Conservation (phyloP, 2,113 vertebrate species). For the Erinaceus europaeus region DNA sequence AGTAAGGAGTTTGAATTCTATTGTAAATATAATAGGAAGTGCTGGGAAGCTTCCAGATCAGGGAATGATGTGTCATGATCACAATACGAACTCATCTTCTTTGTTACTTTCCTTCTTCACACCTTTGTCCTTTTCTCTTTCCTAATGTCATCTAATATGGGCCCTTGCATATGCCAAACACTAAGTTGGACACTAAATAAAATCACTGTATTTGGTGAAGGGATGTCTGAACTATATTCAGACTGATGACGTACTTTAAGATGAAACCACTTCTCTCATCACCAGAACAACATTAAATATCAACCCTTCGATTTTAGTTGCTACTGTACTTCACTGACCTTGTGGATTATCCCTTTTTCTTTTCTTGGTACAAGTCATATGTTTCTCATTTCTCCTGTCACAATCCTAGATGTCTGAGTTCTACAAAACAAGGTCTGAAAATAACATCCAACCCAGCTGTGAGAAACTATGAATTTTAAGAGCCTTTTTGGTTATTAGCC, state of each 20-base stretch:
- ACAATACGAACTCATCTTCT: neutral
- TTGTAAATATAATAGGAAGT: neutral
- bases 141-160: neutral
- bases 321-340: neutral
- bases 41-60: neutral
- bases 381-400: neutral
- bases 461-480: neutral
- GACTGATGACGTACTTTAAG: neutral
- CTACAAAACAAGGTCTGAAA: neutral
- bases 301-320: neutral
- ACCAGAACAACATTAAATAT: neutral
- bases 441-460: neutral
- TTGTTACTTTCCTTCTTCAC: neutral
- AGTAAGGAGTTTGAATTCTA: neutral
- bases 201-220: neutral
- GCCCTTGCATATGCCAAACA: neutral
- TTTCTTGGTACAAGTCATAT: neutral
- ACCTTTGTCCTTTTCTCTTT: neutral
- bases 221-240: neutral
- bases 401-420: neutral
- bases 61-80: rapidly evolving
- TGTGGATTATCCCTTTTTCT: neutral
- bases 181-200: neutral
- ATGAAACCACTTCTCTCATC: neutral
- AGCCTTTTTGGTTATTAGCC: neutral